A percentile compares a stretch with the other conserved stretches of the same genome.
These are phyloP conservation scores for Hydroisotoma schaefferi DNA, from an alignment of 2,888 invertebrate species.

Conservation along the genomic window DNA sequence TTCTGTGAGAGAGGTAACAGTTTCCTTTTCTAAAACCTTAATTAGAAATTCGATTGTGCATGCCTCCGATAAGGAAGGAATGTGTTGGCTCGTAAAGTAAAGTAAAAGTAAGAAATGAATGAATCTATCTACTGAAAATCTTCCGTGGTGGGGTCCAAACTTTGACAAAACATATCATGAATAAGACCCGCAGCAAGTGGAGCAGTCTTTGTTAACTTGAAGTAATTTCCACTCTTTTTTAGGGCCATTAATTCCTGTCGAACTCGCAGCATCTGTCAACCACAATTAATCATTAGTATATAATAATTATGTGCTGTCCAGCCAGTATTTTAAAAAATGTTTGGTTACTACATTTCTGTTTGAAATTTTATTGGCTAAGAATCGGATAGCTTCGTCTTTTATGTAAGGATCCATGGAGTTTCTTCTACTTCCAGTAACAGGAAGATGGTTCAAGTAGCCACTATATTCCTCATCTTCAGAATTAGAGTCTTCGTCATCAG, in stretches of 20 bases:
- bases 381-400: constrained; percentile 5
- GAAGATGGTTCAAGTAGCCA: not conserved
- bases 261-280: constrained; percentile 10
- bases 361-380: constrained; percentile 10
- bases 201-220: constrained; percentile 14
- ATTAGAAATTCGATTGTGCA: too few species aligned
- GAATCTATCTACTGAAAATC: too few species aligned
- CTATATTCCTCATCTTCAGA: not conserved
- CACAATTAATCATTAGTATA: not conserved
- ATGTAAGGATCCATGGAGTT: constrained; percentile 3
- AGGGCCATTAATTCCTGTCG: constrained; percentile 5
- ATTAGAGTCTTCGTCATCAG: constrained; percentile 4
- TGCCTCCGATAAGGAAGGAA: too few species aligned
- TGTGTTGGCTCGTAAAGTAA: too few species aligned
- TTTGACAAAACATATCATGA: constrained; percentile 15
- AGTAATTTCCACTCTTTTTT: constrained; percentile 11
- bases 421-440: not conserved
- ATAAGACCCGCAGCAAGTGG: constrained; percentile 11
- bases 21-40: too few species aligned
- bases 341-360: constrained; percentile 13
- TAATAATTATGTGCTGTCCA: too few species aligned
- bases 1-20: too few species aligned
- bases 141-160: not conserved
- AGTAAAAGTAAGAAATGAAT: too few species aligned
- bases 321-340: too few species aligned